Base-by-base conservation (phyloP, 2,888 invertebrate species). In the Meghimatium bilineatum region DNA sequence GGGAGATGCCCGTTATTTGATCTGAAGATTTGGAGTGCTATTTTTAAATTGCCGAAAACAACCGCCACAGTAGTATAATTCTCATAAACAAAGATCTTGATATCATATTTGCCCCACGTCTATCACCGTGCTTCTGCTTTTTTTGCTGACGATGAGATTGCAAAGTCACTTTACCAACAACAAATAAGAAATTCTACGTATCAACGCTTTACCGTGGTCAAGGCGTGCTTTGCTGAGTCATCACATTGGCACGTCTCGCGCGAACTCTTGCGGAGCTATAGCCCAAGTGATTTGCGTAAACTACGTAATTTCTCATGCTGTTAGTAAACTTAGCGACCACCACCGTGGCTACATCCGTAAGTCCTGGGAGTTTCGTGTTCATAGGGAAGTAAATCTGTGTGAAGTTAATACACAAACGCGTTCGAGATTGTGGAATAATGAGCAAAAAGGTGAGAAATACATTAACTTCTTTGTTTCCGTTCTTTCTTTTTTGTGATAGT, bases 171-270 rank as follows among this genome's bases (percentile, higher is more conserved):
- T 56, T 23, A 6, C 60, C n/a, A 14, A 14, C 81, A 71, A 77
- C 78, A 78, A 83, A 71, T 69, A 78, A 83, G 83, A 83, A 83
- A 83, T 20, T 49, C 82, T 63, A 72, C 75, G 52, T 74, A 75
- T 82, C 82, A 56, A 82, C 82, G 71, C 67, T 77, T 80, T 81
- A 83, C 80, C 69, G 82, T 82, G 87, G 87, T 87, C 87, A 88
- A 72, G 76, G 72, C 84, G 87, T 87, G 86, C 87, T 86, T 84
- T 87, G 88, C 88, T 87, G 87, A 88, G 85, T 88, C 88, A 88
- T 88, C 88, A 88, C 77, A 86, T 86, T 67, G 87, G 86, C 79
- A 87, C 87, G 87, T 82, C 82, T 86, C 87, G 86, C 87, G 87
- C 87, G 85, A 87, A 87, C 77, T 85, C 83, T 83, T 34, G 80